Percentiles rank a stretch among this genome's conserved stretches.
phyloP scores from a whole-genome alignment of 2,888 invertebrate genomes.

The Litoditis marina region DNA sequence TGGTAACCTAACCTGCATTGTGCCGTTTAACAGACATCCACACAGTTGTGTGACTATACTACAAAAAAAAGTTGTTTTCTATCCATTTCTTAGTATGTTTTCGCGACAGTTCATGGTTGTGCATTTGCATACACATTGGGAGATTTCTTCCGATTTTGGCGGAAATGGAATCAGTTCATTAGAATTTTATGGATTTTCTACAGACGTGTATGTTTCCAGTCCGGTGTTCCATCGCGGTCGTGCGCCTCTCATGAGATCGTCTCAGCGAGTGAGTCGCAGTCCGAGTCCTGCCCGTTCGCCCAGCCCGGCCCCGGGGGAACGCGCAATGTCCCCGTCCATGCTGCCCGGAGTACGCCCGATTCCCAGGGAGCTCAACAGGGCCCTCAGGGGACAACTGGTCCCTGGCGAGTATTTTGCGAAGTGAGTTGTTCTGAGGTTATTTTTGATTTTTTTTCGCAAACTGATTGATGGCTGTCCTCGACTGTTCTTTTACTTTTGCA shows the following conservation, averaged over 20 bases:
- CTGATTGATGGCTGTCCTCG: too few species aligned
- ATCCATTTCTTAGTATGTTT: too few species aligned
- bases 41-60: too few species aligned
- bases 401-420: constrained; percentile 32
- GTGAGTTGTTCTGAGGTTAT: constrained; percentile 18
- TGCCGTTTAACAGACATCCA: too few species aligned
- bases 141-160: too few species aligned
- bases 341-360: constrained; percentile 28
- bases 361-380: constrained; percentile 23
- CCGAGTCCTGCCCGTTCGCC: background rate
- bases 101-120: too few species aligned
- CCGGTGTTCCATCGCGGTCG: background rate
- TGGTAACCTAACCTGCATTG: too few species aligned
- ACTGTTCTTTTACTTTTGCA: too few species aligned
- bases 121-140: too few species aligned
- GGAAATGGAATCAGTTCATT: background rate
- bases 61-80: too few species aligned
- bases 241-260: background rate
- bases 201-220: too few species aligned
- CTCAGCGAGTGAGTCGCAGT: background rate
- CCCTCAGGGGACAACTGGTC: constrained; percentile 17
- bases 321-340: constrained; percentile 19
- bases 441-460: too few species aligned
- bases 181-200: background rate
- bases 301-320: constrained; percentile 2